phyloP scores from a whole-genome alignment of 2,113 vertebrate species.

The Campylomormyrus tamandua region DNA sequence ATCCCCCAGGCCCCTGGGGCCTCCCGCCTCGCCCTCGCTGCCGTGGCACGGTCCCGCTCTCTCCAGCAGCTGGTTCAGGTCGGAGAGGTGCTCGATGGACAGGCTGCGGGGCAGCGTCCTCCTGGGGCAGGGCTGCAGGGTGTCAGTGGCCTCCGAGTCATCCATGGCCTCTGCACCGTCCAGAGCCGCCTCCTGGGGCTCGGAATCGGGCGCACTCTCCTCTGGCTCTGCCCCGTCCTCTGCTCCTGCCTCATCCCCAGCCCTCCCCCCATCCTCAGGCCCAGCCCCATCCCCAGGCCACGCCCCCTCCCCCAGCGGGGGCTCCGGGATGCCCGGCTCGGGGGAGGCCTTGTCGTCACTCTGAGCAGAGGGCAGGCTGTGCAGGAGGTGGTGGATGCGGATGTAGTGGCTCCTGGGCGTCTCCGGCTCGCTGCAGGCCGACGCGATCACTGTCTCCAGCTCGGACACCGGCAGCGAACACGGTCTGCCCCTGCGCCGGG shows the following conservation, averaged over 20 bases:
- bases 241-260: not conserved
- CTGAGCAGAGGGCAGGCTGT: slow-evolving; percentile 71
- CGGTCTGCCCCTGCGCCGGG: slow-evolving; percentile 67
- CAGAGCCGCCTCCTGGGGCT: not conserved
- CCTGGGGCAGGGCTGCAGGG: slow-evolving; percentile 31
- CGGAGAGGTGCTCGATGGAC: slow-evolving; percentile 53
- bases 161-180: not conserved
- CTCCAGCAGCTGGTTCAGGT: slow-evolving; percentile 51
- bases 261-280: slow-evolving; percentile 33
- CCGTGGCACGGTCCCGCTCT: slow-evolving; percentile 52
- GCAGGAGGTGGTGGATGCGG: slow-evolving; percentile 74
- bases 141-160: not conserved
- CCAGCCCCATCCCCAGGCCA: slow-evolving; percentile 43
- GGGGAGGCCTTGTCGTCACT: slow-evolving; percentile 25
- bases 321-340: slow-evolving; percentile 19
- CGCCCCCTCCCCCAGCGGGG: not conserved
- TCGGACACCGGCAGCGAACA: slow-evolving; percentile 79
- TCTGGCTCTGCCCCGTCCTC: slow-evolving; percentile 19
- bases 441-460: slow-evolving; percentile 77
- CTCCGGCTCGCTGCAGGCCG: slow-evolving; percentile 72
- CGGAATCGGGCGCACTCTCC: not conserved
- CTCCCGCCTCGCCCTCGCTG: slow-evolving; percentile 62
- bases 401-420: slow-evolving; percentile 81
- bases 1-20: slow-evolving; percentile 61
- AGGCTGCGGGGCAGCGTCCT: slow-evolving; percentile 42